A percentile compares a stretch with the other conserved stretches of the same genome.
Evolutionary conservation across 2,888 invertebrate genomes (phyloP).

Genomic region (Heteropelma amictum): DNA sequence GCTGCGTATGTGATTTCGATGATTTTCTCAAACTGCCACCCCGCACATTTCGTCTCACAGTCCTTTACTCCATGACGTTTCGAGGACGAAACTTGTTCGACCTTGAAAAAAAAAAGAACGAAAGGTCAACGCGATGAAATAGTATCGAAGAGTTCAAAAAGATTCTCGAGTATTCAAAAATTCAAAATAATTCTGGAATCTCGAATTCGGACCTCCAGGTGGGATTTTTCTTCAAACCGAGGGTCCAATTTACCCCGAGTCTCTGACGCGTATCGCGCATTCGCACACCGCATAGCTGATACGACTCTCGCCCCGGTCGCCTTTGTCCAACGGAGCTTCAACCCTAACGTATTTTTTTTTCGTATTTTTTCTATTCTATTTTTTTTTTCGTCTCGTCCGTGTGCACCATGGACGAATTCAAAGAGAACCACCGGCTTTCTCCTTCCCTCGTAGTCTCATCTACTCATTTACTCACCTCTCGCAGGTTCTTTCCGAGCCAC

Average conservation of each 20-base stretch:
- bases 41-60: no score
- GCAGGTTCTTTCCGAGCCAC: conserved; percentile 24
- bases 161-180: no score
- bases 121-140: no score
- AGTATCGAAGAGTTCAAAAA: no score
- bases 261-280: background rate
- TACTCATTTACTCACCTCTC: conserved; percentile 18
- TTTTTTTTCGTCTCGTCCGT: conserved; percentile 35
- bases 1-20: conserved; percentile 23
- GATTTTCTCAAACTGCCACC: conserved; percentile 28
- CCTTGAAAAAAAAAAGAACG: no score
- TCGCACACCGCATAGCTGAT: background rate
- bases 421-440: conserved; percentile 41
- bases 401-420: conserved; percentile 27
- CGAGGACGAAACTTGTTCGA: no score
- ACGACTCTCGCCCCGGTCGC: conserved; percentile 12
- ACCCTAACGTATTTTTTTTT: conserved; percentile 16
- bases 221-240: background rate
- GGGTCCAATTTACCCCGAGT: background rate
- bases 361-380: conserved; percentile 36
- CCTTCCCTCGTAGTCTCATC: conserved; percentile 12
- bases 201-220: background rate
- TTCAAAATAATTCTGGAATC: background rate
- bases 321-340: conserved; percentile 35
- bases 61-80: no score